These are phyloP conservation scores for Babylonia areolata DNA, from an alignment of 1,140 invertebrate genomes.

Conservation along the genomic window DNA sequence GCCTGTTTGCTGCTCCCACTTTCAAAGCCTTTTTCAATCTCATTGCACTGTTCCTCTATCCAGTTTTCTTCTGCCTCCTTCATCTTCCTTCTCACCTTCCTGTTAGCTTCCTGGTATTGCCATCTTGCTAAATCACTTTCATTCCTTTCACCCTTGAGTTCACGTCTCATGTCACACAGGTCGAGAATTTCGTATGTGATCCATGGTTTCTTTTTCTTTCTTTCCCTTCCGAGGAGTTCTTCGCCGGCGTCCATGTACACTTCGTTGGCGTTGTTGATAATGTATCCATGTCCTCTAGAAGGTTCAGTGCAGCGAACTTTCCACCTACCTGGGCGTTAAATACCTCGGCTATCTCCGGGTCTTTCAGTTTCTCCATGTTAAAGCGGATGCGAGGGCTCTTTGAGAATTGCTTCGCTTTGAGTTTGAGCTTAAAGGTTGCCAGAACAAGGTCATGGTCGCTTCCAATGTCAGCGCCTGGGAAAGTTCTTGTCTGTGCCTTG, in stretches of 20 bases:
- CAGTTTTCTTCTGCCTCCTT: background rate
- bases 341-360: slow-evolving; percentile 35
- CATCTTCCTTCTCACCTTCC: background rate
- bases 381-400: slow-evolving; percentile 31
- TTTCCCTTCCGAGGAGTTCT: slow-evolving; percentile 21
- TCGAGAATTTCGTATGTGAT: background rate
- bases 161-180: background rate
- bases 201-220: slow-evolving; percentile 11
- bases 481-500: slow-evolving; percentile 47
- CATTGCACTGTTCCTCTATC: background rate
- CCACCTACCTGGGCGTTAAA: slow-evolving; percentile 44
- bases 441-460: slow-evolving; percentile 56
- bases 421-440: slow-evolving; percentile 36
- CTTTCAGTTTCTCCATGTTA: slow-evolving; percentile 46
- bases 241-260: background rate
- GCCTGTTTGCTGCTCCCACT: background rate
- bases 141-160: background rate
- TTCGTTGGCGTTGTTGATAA: slow-evolving; percentile 34
- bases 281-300: slow-evolving; percentile 42
- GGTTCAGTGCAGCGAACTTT: no score
- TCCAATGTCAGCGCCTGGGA: slow-evolving; percentile 44
- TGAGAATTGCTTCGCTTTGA: slow-evolving; percentile 24
- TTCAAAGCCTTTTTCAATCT: background rate
- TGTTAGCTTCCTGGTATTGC: background rate
- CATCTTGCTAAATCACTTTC: background rate